Percentiles rank a stretch among this genome's conserved stretches.
These are phyloP conservation scores for Mormyrops attenuatus DNA, from an alignment of 2,797 vertebrate species.

Conservation along the genomic window DNA sequence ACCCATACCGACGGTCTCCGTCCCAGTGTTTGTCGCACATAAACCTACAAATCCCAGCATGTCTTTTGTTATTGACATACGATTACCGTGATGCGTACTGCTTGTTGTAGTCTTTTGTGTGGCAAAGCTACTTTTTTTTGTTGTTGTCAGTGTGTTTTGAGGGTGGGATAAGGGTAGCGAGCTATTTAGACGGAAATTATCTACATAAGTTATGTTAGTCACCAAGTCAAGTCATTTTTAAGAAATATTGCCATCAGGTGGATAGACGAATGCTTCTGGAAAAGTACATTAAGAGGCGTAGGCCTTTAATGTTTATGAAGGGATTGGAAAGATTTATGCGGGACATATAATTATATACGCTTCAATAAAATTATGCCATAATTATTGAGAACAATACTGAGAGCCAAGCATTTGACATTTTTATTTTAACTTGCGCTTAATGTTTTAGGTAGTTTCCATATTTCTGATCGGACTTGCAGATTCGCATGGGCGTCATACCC, in stretches of 20 bases:
- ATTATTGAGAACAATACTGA: neutral
- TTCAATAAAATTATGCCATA: neutral
- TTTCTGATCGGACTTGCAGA: neutral
- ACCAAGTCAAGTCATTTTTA: neutral
- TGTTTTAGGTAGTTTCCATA: neutral
- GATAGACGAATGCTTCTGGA: neutral
- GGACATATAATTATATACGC: neutral
- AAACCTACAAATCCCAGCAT: slow-evolving; percentile 21
- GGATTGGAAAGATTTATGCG: neutral
- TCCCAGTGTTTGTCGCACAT: neutral
- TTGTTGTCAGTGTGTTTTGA: neutral
- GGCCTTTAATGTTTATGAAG: neutral
- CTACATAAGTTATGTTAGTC: neutral
- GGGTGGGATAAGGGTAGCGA: neutral
- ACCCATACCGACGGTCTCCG: neutral
- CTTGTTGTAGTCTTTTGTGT: slow-evolving; percentile 19
- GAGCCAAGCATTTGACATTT: neutral
- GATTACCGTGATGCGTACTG: neutral
- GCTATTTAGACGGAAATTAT: neutral
- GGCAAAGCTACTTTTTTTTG: slow-evolving; percentile 5
- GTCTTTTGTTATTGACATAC: neutral
- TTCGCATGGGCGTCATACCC: neutral
- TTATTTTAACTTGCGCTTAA: neutral
- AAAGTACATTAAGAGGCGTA: neutral
- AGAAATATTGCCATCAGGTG: neutral